Evolutionary conservation across 23 tunicate species (phyloP).

Genomic region (Botrylloides violaceus): DNA sequence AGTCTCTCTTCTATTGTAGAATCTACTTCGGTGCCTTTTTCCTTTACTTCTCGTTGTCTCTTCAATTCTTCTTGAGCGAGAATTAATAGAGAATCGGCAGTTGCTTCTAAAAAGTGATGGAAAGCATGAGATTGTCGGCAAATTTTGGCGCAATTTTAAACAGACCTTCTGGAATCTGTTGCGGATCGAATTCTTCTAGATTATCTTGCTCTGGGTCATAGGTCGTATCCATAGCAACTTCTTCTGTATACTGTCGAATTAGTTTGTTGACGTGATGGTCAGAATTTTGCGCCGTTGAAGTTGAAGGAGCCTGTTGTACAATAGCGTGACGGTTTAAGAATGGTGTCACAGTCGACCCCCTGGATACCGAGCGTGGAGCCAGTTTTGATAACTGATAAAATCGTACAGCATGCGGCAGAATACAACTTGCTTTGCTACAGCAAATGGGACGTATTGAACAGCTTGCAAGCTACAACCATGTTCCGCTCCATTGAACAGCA

Average conservation of each 20-base stretch:
- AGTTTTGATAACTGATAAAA: no score
- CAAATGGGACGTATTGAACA: no score
- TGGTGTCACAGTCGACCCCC: no score
- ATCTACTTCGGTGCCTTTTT: slow-evolving; percentile 32
- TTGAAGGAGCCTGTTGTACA: slow-evolving; percentile 4
- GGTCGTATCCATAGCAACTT: slow-evolving; percentile 57
- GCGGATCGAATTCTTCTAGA: slow-evolving; percentile 2
- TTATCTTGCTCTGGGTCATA: not conserved
- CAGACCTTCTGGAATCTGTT: slow-evolving; percentile 15
- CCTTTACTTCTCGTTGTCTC: slow-evolving; percentile 21
- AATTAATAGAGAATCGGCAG: slow-evolving; percentile 56
- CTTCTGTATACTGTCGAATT: slow-evolving; percentile 78
- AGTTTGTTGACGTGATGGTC: slow-evolving; percentile 51
- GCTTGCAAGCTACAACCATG: no score
- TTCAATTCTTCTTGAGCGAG: slow-evolving; percentile 47
- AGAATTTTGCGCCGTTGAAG: slow-evolving; percentile 28
- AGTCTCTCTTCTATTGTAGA: slow-evolving; percentile 44
- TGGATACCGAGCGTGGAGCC: no score
- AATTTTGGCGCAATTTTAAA: not conserved
- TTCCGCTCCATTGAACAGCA: no score
- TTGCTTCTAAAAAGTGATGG: slow-evolving; percentile 18
- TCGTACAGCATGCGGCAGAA: no score
- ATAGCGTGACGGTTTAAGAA: no score
- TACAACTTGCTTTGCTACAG: no score
- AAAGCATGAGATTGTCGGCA: not conserved